Percentiles rank a stretch among this genome's conserved stretches.
Evolutionary conservation across 2,113 vertebrate genomes (phyloP).

Genomic region (Lepus americanus): DNA sequence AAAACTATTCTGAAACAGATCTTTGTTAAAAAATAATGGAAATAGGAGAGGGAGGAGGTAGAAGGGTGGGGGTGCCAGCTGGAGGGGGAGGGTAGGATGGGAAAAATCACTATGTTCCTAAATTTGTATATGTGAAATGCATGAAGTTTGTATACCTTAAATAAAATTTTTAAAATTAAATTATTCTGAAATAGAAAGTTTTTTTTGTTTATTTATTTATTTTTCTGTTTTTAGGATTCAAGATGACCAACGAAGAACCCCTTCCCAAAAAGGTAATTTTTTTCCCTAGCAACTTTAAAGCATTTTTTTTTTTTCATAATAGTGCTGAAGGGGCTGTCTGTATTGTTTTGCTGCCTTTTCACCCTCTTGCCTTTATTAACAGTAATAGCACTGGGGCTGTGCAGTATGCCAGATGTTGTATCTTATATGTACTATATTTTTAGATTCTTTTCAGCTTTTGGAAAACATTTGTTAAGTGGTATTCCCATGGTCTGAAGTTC

Average conservation of each 20-base stretch:
- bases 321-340: background rate
- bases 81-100: no score
- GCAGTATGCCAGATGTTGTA: background rate
- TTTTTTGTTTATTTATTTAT: background rate
- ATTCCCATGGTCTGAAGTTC: background rate
- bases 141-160: no score
- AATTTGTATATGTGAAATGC: background rate
- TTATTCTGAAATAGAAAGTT: background rate
- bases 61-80: no score
- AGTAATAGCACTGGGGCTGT: background rate
- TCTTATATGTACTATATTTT: background rate
- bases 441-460: slow-evolving; percentile 28
- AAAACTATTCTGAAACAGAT: background rate
- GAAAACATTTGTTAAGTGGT: background rate
- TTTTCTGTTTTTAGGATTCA: slow-evolving; percentile 88
- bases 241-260: slow-evolving; percentile 99
- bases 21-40: no score
- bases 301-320: background rate
- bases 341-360: background rate
- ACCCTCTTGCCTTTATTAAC: background rate
- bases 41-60: no score
- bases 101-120: no score
- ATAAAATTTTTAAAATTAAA: background rate
- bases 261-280: slow-evolving; percentile 96
- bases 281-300: background rate